These are phyloP conservation scores for Argyra leucocephala DNA, from an alignment of 2,888 invertebrate species.

Conservation along the genomic window DNA sequence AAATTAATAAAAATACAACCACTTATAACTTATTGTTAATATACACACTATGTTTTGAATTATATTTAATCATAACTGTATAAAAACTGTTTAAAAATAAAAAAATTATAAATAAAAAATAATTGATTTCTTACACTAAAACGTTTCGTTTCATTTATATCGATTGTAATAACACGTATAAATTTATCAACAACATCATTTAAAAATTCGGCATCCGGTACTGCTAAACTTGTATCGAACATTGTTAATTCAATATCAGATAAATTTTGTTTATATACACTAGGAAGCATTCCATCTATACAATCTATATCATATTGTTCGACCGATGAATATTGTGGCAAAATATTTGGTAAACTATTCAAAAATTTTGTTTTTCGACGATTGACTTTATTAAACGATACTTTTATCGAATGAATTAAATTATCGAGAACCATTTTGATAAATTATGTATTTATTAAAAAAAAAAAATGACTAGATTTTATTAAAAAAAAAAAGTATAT, in stretches of 20 bases:
- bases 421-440: constrained; percentile 10
- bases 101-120: too few species aligned
- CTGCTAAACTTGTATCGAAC: constrained; percentile 24
- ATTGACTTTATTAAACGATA: neutral
- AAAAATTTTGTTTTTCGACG: neutral
- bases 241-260: constrained; percentile 28
- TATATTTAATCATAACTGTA: too few species aligned
- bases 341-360: neutral
- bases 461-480: too few species aligned
- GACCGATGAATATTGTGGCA: constrained; percentile 1
- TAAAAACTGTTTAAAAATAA: too few species aligned
- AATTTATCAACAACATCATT: constrained; percentile 51
- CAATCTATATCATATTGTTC: constrained; percentile 25
- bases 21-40: too few species aligned
- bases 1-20: too few species aligned
- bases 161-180: constrained; percentile 47
- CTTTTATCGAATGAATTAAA: neutral
- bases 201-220: constrained; percentile 42
- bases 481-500: too few species aligned
- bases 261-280: constrained; percentile 28
- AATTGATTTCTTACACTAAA: constrained; percentile 25
- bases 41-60: too few species aligned
- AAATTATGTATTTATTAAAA: too few species aligned
- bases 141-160: constrained; percentile 40
- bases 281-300: constrained; percentile 32